Evolutionary conservation across 2,888 invertebrate genomes (phyloP).

Genomic region (Conistra vaccinii): DNA sequence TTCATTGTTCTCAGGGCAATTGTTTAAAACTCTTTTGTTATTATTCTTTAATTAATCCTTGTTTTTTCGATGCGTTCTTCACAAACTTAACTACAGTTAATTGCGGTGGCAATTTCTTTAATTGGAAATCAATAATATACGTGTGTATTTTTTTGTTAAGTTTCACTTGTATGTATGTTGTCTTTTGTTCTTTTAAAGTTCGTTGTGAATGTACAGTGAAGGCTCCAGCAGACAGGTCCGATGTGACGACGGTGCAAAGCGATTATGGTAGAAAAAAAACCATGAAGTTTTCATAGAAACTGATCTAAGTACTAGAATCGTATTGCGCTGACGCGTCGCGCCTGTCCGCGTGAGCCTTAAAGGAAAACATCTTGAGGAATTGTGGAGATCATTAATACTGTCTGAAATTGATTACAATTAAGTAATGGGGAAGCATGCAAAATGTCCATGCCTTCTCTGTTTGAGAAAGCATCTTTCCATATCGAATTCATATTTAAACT

Average conservation of each 20-base stretch:
- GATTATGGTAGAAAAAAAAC: too few species aligned
- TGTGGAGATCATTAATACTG: background rate
- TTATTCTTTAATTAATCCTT: slow-evolving; percentile 67
- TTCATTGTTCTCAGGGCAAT: slow-evolving; percentile 78
- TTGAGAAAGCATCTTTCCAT: background rate
- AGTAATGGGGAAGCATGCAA: background rate
- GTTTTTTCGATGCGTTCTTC: slow-evolving; percentile 54
- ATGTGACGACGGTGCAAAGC: too few species aligned
- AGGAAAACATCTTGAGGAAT: background rate
- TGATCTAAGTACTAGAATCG: too few species aligned
- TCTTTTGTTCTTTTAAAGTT: slow-evolving; percentile 5
- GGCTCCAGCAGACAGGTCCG: too few species aligned
- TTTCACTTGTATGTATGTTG: background rate
- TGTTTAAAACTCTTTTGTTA: slow-evolving; percentile 73
- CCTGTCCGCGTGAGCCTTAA: too few species aligned
- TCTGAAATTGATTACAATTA: background rate
- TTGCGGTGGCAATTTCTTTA: slow-evolving; percentile 47
- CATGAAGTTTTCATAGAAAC: too few species aligned
- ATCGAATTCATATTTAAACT: too few species aligned
- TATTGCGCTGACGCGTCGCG: too few species aligned
- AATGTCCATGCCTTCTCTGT: background rate
- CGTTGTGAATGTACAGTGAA: background rate
- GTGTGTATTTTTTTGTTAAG: slow-evolving; percentile 25
- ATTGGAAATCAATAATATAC: slow-evolving; percentile 49
- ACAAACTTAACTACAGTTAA: slow-evolving; percentile 45